Conservation (phyloP, 2,113 vertebrate genomes). For the Heterochromis multidens region DNA sequence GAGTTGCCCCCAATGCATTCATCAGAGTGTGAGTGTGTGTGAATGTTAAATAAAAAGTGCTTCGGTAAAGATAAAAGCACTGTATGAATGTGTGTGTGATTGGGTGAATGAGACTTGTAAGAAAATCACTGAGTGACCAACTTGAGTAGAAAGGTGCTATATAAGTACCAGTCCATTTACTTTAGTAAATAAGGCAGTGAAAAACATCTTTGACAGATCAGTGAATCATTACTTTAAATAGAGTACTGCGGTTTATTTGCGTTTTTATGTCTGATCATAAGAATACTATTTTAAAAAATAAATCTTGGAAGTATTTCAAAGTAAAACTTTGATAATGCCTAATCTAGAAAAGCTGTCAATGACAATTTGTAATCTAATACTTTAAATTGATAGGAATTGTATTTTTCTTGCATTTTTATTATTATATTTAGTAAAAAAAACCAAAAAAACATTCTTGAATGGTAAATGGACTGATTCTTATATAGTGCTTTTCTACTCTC, state of each 20-base stretch:
- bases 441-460: too few relatives aligned
- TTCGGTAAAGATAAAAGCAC: too few relatives aligned
- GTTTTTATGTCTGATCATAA: background rate
- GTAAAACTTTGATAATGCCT: background rate
- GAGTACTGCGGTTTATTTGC: background rate
- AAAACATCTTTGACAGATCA: background rate
- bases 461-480: too few relatives aligned
- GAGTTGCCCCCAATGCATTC: too few relatives aligned
- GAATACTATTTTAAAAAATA: background rate
- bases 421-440: background rate
- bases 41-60: too few relatives aligned
- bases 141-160: too few relatives aligned
- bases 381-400: background rate
- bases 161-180: too few relatives aligned
- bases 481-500: too few relatives aligned
- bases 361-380: background rate
- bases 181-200: background rate
- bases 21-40: too few relatives aligned
- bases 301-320: background rate
- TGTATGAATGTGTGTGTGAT: too few relatives aligned
- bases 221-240: background rate
- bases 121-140: too few relatives aligned
- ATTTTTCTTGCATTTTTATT: background rate
- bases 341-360: background rate
- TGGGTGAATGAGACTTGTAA: too few relatives aligned